Evolutionary conservation across 1,140 invertebrate genomes (phyloP).

Genomic region (Platyscapa corneri): DNA sequence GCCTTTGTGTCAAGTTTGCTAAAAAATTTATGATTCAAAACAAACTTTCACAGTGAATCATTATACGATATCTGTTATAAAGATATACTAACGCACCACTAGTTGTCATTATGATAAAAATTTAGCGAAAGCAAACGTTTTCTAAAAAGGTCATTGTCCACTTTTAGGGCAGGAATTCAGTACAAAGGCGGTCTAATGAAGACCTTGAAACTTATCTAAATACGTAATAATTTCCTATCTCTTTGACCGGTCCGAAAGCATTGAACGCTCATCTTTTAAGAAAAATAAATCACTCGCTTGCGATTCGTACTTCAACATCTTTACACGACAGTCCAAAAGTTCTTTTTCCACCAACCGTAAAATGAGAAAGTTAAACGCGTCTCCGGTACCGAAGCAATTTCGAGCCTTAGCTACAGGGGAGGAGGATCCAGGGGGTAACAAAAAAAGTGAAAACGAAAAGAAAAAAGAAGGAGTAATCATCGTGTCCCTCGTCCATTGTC

Average conservation of each 20-base stretch:
- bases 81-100: not conserved
- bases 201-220: not conserved
- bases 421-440: not conserved
- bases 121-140: no score
- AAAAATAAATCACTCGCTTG: constrained; percentile 41
- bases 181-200: not conserved
- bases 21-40: not conserved
- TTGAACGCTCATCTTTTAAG: constrained; percentile 12
- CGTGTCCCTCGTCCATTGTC: constrained; percentile 47
- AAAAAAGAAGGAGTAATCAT: constrained; percentile 40
- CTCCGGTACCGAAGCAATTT: constrained; percentile 46
- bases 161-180: not conserved
- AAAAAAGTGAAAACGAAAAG: constrained; percentile 28
- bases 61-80: not conserved
- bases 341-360: constrained; percentile 50
- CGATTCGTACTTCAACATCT: constrained; percentile 16
- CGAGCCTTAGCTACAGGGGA: constrained; percentile 17
- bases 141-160: no score
- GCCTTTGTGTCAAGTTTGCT: not conserved
- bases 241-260: not conserved
- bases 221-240: constrained; percentile 27
- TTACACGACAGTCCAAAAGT: constrained; percentile 29
- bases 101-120: not conserved
- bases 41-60: not conserved
- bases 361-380: constrained; percentile 54